Evolutionary conservation across 2,113 vertebrate genomes (phyloP), one percentile per base, ranked within the genome.

Genomic region (Apteryx mantelli): DNA sequence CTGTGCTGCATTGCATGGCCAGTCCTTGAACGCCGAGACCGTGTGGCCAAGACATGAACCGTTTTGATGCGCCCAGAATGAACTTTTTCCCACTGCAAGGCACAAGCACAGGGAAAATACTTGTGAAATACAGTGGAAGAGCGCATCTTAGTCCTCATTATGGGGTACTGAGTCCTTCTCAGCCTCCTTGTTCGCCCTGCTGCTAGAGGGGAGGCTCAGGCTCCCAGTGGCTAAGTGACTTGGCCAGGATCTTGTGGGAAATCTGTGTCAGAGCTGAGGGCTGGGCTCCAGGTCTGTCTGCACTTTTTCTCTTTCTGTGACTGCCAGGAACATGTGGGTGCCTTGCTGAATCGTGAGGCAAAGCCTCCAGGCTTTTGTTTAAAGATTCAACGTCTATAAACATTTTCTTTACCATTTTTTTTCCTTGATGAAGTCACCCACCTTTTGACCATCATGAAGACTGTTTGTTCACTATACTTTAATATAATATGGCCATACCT

Each of bases 311-410:
- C 42, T 82, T 87, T 64, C 0, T 1, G 9, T 61, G 0, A 7
- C 36, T 91, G 50, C 30, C 44, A 81, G 48, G 25, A 80, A 83
- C 0, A 0, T 60, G 24, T 56, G 21, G 16, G 10, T 56, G 13
- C 52, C 30, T 85, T 15, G 20, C 40, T 82, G 7, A 87, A 68
- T 20, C 9, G 22, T 0, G 0, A 2, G 11, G 5, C 11, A 52
- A 94, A 91, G 32, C 9, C 5, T 36, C 65, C 0, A 3, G 14
- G 2, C 1, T 36, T 88, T 83, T 83, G 18, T 82, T 92, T 30
- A 58, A 46, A 86, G 68, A 8, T 34, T 40, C 20, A 52, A 0
- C 42, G n/a, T 10, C 26, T 46, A 46, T 26, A 80, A 74, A 58
- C 9, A 70, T 8, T 38, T 53, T 9, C 22, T 88, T 69, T 46